Evolutionary conservation across 2,113 vertebrate genomes (phyloP).

Genomic region (Sinocyclocheilus anshuiensis): DNA sequence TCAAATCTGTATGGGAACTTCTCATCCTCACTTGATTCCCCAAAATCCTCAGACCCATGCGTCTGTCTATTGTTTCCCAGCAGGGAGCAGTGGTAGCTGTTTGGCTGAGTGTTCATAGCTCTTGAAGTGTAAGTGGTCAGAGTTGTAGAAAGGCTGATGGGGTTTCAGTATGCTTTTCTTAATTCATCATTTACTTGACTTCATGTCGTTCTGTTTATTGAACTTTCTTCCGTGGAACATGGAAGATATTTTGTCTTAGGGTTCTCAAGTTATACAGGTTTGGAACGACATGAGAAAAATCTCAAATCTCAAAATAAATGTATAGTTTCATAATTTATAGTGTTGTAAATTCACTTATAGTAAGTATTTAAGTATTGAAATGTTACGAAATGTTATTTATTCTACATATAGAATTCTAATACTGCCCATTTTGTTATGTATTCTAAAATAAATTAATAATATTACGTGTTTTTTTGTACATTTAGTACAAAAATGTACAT

Average conservation of each 20-base stretch:
- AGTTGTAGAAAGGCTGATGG: not conserved
- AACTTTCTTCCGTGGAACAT: not conserved
- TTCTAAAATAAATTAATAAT: not conserved
- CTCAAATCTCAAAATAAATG: not conserved
- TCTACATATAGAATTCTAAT: too few relatives aligned
- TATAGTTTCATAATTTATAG: not conserved
- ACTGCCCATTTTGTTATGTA: too few relatives aligned
- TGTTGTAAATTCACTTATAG: not conserved
- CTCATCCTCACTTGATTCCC: conserved; percentile 7
- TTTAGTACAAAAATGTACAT: too few relatives aligned
- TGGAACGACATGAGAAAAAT: not conserved
- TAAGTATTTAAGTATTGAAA: too few relatives aligned
- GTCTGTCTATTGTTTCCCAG: not conserved
- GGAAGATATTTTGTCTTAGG: not conserved
- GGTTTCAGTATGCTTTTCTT: not conserved
- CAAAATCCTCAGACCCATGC: not conserved
- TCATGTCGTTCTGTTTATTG: not conserved
- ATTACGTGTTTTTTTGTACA: not conserved
- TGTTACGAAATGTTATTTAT: too few relatives aligned
- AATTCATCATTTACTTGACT: not conserved
- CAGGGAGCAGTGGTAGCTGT: not conserved
- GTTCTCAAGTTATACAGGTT: not conserved
- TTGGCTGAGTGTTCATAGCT: not conserved
- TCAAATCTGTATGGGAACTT: conserved; percentile 33
- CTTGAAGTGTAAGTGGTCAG: not conserved